Evolutionary conservation across 2,888 invertebrate species (phyloP).

Genomic region (Tachina fera): DNA sequence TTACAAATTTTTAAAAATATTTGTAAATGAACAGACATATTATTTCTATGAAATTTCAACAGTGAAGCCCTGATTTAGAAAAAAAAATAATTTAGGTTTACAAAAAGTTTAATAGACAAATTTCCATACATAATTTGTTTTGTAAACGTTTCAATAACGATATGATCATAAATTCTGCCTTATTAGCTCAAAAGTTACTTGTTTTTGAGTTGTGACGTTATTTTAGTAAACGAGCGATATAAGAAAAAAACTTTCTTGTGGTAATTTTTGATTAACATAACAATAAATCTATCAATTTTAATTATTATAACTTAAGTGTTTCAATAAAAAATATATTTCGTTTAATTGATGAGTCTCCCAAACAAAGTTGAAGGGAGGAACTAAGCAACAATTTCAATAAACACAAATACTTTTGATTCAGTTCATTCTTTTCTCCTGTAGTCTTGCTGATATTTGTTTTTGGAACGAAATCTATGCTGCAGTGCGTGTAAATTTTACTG

Average conservation of each 20-base stretch:
- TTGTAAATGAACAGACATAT: too few species aligned
- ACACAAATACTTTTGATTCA: constrained; percentile 10
- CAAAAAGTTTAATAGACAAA: too few species aligned
- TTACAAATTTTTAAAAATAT: too few species aligned
- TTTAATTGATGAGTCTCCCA: constrained; percentile 15
- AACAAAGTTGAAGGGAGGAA: not conserved
- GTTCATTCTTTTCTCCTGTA: not conserved
- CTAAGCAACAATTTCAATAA: not conserved
- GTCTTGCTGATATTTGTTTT: not conserved
- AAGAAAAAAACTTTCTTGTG: not conserved
- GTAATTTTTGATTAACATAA: not conserved
- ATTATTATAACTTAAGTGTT: constrained; percentile 37
- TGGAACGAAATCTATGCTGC: constrained; percentile 4
- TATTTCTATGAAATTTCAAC: too few species aligned
- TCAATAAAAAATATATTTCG: not conserved
- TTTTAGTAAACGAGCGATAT: not conserved
- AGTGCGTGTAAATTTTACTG: constrained; percentile 17
- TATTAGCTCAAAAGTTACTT: too few species aligned
- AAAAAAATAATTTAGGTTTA: too few species aligned
- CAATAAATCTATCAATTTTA: constrained; percentile 58
- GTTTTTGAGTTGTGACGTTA: too few species aligned
- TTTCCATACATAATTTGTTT: too few species aligned
- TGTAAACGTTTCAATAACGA: too few species aligned
- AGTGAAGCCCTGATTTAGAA: too few species aligned
- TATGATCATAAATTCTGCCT: not conserved